Evolutionary conservation across 2,797 vertebrate genomes (phyloP).

Genomic region (Varecia variegata): DNA sequence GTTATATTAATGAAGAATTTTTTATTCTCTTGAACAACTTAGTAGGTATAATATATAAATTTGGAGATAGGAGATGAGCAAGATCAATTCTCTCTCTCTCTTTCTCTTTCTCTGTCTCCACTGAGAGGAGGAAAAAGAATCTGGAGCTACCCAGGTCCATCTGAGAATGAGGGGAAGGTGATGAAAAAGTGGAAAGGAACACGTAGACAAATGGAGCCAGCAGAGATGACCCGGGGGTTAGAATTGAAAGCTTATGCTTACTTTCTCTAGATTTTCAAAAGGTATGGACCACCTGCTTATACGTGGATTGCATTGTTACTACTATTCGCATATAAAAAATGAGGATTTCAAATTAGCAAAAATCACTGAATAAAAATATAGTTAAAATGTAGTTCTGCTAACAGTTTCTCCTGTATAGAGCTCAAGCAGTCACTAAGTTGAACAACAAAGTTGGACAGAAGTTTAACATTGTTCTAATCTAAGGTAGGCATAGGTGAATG

Average conservation of each 20-base stretch:
- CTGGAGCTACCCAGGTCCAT: not conserved
- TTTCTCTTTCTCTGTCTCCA: not conserved
- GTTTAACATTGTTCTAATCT: not conserved
- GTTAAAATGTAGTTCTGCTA: not conserved
- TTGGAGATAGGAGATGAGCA: not conserved
- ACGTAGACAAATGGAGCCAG: not conserved
- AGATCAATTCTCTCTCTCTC: not conserved
- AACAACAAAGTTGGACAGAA: not conserved
- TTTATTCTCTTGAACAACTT: not conserved
- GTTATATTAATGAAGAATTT: not conserved
- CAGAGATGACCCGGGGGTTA: not conserved
- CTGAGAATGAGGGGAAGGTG: not conserved
- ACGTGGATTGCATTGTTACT: not conserved
- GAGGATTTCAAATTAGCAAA: not conserved
- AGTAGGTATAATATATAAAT: not conserved
- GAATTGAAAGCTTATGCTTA: not conserved
- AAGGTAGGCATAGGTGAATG: not conserved
- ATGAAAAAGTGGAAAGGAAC: not conserved
- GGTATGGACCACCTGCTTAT: not conserved
- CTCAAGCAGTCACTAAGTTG: not conserved
- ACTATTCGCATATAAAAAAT: not conserved
- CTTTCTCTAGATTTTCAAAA: not conserved
- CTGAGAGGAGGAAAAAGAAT: not conserved
- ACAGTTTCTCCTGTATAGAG: not conserved
- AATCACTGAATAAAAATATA: not conserved